phyloP scores from a whole-genome alignment of 2,888 invertebrate species.

The Uloborus plumipes region DNA sequence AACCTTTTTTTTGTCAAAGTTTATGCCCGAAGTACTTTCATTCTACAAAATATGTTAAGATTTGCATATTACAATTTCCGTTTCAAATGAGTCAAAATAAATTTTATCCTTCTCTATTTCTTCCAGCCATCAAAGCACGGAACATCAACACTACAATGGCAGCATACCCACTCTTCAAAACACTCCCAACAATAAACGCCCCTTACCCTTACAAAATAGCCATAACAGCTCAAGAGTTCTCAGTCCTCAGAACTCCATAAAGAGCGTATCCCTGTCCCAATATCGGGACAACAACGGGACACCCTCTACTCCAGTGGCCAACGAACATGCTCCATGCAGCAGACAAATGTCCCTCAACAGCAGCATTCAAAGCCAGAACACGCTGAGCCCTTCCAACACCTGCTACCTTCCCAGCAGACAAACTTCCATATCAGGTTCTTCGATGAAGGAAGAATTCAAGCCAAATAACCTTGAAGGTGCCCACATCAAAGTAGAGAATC shows the following conservation, averaged over 20 bases:
- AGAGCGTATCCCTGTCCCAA: conserved; percentile 65
- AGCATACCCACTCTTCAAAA: conserved; percentile 67
- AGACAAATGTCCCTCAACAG: conserved; percentile 71
- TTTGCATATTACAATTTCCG: background rate
- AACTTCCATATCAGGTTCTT: conserved; percentile 69
- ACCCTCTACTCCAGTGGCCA: conserved; percentile 1
- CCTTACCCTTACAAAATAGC: conserved; percentile 68
- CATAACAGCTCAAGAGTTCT: conserved; percentile 71
- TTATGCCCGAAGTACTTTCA: too few species aligned
- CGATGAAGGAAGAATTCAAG: conserved; percentile 69
- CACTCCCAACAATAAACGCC: conserved; percentile 71
- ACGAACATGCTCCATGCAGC: conserved; percentile 67
- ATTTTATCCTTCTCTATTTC: background rate
- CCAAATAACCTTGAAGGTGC: conserved; percentile 49
- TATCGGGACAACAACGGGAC: conserved; percentile 20
- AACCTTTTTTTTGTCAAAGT: too few species aligned
- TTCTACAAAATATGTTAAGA: too few species aligned
- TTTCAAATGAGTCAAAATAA: too few species aligned
- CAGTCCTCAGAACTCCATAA: conserved; percentile 82
- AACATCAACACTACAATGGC: conserved; percentile 79
- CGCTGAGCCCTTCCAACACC: conserved; percentile 52
- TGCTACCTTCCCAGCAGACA: conserved; percentile 69
- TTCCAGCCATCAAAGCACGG: conserved; percentile 6
- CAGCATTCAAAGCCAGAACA: conserved; percentile 64
- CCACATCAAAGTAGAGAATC: conserved; percentile 28